Conservation (phyloP, 2,113 vertebrate genomes). For the Cnemophilus loriae region DNA sequence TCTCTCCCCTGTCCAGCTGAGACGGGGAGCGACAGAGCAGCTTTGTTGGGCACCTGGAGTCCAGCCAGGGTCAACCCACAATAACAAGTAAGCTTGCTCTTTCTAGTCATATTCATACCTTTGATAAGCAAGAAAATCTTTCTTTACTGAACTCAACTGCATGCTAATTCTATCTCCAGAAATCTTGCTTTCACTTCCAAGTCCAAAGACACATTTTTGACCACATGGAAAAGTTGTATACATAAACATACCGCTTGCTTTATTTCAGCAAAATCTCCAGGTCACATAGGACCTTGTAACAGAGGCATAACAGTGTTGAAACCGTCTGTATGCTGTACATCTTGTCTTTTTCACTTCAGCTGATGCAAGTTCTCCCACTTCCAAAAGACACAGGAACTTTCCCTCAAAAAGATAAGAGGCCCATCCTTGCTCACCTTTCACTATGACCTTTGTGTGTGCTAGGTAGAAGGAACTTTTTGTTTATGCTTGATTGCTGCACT, state of each 20-base stretch:
- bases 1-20: neutral
- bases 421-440: neutral
- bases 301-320: neutral
- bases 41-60: neutral
- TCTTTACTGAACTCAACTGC: neutral
- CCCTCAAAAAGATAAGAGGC: neutral
- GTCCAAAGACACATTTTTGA: neutral
- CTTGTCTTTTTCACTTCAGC: neutral
- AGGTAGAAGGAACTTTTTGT: neutral
- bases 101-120: neutral
- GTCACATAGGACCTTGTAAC: neutral
- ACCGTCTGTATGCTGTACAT: neutral
- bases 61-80: neutral
- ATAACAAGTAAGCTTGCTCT: neutral
- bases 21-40: neutral
- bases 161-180: neutral
- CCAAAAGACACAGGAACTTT: neutral
- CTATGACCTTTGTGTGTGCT: neutral
- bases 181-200: neutral
- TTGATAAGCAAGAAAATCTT: neutral
- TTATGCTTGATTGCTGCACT: neutral
- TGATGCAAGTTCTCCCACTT: neutral
- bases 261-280: neutral
- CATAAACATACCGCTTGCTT: neutral
- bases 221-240: neutral